Base-by-base conservation (phyloP, 2,113 vertebrate species). In the Cavia aperea region DNA sequence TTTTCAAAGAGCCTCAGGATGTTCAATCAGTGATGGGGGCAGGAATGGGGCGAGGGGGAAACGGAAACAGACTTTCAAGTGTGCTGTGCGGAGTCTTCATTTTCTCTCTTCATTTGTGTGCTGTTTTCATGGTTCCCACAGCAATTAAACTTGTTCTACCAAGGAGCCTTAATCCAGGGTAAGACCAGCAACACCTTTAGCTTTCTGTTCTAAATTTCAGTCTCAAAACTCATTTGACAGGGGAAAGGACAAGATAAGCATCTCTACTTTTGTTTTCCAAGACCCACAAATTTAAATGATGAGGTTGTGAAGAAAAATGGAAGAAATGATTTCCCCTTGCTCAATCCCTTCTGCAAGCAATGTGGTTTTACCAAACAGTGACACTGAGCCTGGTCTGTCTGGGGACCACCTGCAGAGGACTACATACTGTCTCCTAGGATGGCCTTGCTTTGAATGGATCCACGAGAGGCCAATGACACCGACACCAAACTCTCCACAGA, bases 1-100 rank as follows among this genome's bases (percentile, higher is more conserved):
- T 94, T 97, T 96, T 94, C 33, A 93, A 95, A 97, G 88, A 81
- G 68, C 33, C 13, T 81, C 89, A 36, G 58, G 79, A 82, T 92
- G 49, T 88, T 92, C 82, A 56, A 73, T 93, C 91, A 85, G 63
- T 66, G 56, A 36, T 21, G 1, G 8, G 4, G 39, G 31, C 16
- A 49, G 7, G 43, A 36, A 33, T 75, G 49, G 39, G 33, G 14
- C 13, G 11, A 19, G 1, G 16, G 2, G 1, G 36, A 83, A 24
- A 23, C 23, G 31, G 23, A 81, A 82, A 46, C 7, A 81, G 63
- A 56, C 46, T 33, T 56, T 26, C 23, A 62, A 82, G 54, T 26
- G n/a, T 12, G 19, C 49, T 73, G 0, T 18, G 1, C 1, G 36
- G 24, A 43, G 4, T 73, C 70, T 87, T 75, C 51, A 33, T 49